Evolutionary conservation across 2,888 invertebrate genomes (phyloP), one percentile per base, ranked within the genome.

Genomic region (Gymnoscelis rufifasciata): DNA sequence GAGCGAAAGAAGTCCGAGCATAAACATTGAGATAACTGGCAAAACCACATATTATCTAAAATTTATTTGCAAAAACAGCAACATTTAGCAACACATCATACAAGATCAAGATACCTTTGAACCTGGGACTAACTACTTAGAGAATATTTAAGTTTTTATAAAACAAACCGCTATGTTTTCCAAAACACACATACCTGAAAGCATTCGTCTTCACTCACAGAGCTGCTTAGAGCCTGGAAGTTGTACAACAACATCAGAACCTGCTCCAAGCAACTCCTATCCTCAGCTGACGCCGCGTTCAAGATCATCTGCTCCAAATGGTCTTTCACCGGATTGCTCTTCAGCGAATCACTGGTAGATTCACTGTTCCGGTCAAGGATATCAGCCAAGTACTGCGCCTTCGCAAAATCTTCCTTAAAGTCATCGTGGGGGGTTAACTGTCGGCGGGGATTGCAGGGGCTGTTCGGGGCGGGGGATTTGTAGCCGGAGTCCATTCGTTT

Each of bases 241-340:
- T 91, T 90, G 68, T 92, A 91, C 50, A 92, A 77, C 60, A 92
- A 78, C 71, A 90, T 89, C 47, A 91, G 68, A 37, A 92, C 87
- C 68, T 92, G 92, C 61, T 92, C 90, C 64, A 92, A 77, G 59
- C 92, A 92, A 38, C 88, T 83, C 66, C 90, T 90, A 60, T 92
- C 92, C 27, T 90, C 89, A 47, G 88, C 88, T 11, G 88, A 87
- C 8, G 79, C 80, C 33, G 88, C 84, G 43, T 83, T 88, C 57
- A 88, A 51, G 54, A 89, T 83, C 88, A 89, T 89, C 64, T 86
- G 86, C 56, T 89, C 88, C 38, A 89, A 59, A 60, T 84, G 88
- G 24, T 88, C 88, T 57, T 83, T 88, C 49, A 89, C 86, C 49
- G 87, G 86, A 51, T 83, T 88, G 54, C 80, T 83, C 57, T 76